Evolutionary conservation across 2,113 vertebrate species (phyloP).

Genomic region (Ascaphus truei): DNA sequence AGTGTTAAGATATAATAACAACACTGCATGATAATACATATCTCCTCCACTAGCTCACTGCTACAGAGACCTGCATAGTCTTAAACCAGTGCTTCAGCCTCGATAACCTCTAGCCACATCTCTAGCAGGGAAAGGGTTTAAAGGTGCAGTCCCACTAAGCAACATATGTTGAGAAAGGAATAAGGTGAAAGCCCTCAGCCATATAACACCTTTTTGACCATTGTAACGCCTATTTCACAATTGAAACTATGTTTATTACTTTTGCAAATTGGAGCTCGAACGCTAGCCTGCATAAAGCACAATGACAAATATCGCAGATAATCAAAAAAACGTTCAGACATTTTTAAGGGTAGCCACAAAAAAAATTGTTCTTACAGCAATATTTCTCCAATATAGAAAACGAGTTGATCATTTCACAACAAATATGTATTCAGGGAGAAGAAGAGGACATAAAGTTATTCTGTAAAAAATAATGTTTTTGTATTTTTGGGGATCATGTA

Average conservation of each 20-base stretch:
- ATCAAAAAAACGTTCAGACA: slow-evolving; percentile 6
- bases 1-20: background rate
- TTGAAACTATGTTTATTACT: background rate
- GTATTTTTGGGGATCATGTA: background rate
- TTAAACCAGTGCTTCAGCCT: background rate
- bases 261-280: background rate
- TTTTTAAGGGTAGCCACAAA: slow-evolving; percentile 2
- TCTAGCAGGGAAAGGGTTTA: background rate
- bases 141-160: slow-evolving; percentile 26
- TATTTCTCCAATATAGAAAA: slow-evolving; percentile 21
- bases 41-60: background rate
- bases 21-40: background rate
- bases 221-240: too few relatives aligned
- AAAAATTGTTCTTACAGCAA: background rate
- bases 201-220: background rate
- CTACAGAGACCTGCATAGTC: background rate
- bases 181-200: background rate
- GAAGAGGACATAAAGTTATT: slow-evolving; percentile 6
- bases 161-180: background rate
- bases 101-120: background rate
- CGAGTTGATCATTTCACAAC: slow-evolving; percentile 11
- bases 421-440: slow-evolving; percentile 18
- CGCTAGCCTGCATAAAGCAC: background rate
- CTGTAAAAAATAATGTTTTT: slow-evolving; percentile 12
- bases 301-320: slow-evolving; percentile 15